Evolutionary conservation across 1,140 invertebrate species (phyloP).

Genomic region (Rhizoglyphus robini): DNA sequence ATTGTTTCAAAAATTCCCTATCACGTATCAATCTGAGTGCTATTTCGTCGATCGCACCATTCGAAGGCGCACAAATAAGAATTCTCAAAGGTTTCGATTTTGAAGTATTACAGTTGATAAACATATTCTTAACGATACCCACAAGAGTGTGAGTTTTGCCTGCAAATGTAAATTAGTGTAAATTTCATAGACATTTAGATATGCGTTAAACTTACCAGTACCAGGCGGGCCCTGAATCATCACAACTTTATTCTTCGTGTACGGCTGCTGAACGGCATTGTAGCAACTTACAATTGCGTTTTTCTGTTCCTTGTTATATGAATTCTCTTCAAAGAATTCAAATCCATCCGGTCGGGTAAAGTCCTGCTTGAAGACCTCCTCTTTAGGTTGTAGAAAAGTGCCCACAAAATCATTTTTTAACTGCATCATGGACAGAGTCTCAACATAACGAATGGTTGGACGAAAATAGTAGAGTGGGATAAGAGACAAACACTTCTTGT

Average conservation of each 20-base stretch:
- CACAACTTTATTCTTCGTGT: not conserved
- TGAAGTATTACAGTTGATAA: conserved; percentile 17
- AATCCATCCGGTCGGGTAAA: not conserved
- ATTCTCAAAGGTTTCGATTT: conserved; percentile 37
- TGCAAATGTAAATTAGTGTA: too few species aligned
- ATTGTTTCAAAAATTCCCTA: not conserved
- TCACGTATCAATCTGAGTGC: conserved; percentile 35
- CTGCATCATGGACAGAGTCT: not conserved
- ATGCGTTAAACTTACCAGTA: too few species aligned
- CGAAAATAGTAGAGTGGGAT: conserved; percentile 2
- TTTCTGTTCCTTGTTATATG: not conserved
- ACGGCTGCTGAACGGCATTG: not conserved
- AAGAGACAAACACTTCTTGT: not conserved
- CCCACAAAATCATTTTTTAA: not conserved
- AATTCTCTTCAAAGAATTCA: not conserved
- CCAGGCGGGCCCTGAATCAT: conserved; percentile 55
- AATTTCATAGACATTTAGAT: too few species aligned
- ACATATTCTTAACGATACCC: conserved; percentile 46
- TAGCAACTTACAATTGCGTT: not conserved
- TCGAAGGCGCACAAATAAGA: conserved; percentile 63
- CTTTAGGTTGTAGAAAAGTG: not conserved
- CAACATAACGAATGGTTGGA: not conserved
- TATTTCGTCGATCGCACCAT: conserved; percentile 63
- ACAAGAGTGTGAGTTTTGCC: conserved; percentile 54
- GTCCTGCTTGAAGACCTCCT: not conserved